phyloP scores from a whole-genome alignment of 2,113 vertebrate genomes.

The Sciurus niger region DNA sequence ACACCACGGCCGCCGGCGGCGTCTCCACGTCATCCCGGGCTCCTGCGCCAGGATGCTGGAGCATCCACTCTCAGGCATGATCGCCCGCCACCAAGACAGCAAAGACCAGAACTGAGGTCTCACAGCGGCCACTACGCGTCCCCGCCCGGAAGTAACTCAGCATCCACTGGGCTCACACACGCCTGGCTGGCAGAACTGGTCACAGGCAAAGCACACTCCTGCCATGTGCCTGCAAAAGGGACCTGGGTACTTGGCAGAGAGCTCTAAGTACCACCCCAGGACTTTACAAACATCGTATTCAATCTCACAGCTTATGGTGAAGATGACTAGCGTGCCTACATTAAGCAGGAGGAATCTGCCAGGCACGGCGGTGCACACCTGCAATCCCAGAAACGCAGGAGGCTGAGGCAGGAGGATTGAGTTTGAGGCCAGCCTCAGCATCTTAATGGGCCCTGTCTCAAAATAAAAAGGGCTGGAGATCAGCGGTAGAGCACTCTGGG shows the following conservation, averaged over 20 bases:
- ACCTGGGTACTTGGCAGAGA: neutral
- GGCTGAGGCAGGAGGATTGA: neutral
- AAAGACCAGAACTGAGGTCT: neutral
- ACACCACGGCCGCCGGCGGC: no score
- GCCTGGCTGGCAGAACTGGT: neutral
- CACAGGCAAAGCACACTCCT: neutral
- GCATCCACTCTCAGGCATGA: neutral
- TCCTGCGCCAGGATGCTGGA: neutral
- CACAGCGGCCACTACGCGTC: neutral
- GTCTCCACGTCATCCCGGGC: neutral
- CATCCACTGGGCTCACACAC: neutral
- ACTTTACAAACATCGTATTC: neutral
- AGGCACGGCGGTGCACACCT: no score
- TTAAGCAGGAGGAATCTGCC: no score
- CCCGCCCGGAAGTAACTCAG: neutral
- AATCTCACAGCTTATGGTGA: neutral
- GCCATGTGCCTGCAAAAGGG: neutral
- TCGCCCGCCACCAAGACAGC: neutral
- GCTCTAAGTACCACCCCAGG: neutral
- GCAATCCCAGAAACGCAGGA: neutral
- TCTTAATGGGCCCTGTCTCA: neutral
- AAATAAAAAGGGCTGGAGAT: neutral
- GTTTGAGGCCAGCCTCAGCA: neutral
- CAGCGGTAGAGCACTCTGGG: neutral
- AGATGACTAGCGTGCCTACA: no score